Conservation (phyloP, 2,888 invertebrate species). For the Amphipoea lucens region DNA sequence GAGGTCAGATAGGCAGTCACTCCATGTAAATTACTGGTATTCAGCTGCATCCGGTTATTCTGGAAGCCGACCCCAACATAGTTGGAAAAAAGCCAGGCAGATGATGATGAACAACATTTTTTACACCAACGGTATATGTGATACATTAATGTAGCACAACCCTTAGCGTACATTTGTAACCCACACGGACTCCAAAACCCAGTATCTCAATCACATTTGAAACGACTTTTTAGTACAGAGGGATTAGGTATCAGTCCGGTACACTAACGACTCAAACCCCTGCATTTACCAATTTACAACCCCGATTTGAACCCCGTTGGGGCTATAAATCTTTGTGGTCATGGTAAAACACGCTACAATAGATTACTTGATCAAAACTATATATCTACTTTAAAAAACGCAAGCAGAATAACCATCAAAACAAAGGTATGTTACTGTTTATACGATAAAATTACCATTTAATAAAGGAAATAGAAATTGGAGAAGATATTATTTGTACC, state of each 20-base stretch:
- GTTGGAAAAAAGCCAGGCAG: too few species aligned
- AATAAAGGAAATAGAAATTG: not conserved
- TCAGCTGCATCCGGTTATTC: too few species aligned
- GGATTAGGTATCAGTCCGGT: slow-evolving; percentile 50
- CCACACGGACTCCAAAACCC: not conserved
- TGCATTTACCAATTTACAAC: slow-evolving; percentile 76
- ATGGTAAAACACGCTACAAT: slow-evolving; percentile 11
- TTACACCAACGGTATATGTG: not conserved
- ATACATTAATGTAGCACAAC: not conserved
- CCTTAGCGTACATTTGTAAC: not conserved
- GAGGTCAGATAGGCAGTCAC: too few species aligned
- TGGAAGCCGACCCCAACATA: too few species aligned
- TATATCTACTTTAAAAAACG: not conserved
- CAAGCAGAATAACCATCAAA: not conserved
- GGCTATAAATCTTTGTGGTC: slow-evolving; percentile 63
- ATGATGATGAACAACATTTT: not conserved
- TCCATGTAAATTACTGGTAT: too few species aligned
- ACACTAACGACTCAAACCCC: slow-evolving; percentile 65
- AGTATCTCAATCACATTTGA: slow-evolving; percentile 37
- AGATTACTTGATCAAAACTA: not conserved
- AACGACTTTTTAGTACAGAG: slow-evolving; percentile 56
- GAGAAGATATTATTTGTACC: not conserved
- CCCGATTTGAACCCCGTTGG: slow-evolving; percentile 65
- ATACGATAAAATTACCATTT: not conserved
- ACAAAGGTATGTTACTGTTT: not conserved